Conservation (phyloP, 2,888 invertebrate species). For the Habroteleia sp. region DNA sequence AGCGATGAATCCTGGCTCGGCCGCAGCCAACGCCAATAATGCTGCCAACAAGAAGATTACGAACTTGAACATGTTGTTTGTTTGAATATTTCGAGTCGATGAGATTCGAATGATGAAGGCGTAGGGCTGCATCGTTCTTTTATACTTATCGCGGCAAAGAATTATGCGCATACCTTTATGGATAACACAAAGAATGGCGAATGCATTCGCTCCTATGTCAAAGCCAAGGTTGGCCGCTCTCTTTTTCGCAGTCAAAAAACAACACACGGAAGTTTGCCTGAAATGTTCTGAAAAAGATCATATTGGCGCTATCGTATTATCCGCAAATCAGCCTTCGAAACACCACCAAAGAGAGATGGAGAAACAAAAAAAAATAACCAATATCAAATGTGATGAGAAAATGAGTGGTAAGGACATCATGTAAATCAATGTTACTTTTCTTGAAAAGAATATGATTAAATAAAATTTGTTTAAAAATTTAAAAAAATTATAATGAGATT, state of each 20-base stretch:
- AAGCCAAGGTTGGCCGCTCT: slow-evolving; percentile 54
- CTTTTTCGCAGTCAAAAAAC: slow-evolving; percentile 45
- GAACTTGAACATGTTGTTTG: slow-evolving; percentile 84
- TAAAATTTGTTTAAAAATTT: no score
- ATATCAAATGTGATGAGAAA: slow-evolving; percentile 23
- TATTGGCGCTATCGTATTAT: slow-evolving; percentile 13
- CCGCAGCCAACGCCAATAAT: slow-evolving; percentile 59
- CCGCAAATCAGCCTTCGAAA: slow-evolving; percentile 23
- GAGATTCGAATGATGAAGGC: slow-evolving; percentile 63
- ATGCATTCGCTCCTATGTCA: slow-evolving; percentile 32
- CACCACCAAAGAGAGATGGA: neutral
- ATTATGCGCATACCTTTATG: slow-evolving; percentile 12
- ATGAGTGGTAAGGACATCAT: no score
- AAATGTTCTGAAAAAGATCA: slow-evolving; percentile 17
- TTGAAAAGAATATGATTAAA: no score
- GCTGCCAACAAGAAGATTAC: slow-evolving; percentile 80
- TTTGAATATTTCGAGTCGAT: slow-evolving; percentile 49
- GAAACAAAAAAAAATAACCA: slow-evolving; percentile 1
- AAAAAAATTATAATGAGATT: no score
- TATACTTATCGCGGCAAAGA: slow-evolving; percentile 48
- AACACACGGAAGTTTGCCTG: slow-evolving; percentile 38
- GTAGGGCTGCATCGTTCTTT: slow-evolving; percentile 28
- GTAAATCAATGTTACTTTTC: no score
- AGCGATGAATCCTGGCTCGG: slow-evolving; percentile 58
- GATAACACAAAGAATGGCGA: slow-evolving; percentile 31